These are phyloP conservation scores for Lytechinus variegatus DNA, from an alignment of 35 echinoderm and acorn worm genomes.

Conservation along the genomic window DNA sequence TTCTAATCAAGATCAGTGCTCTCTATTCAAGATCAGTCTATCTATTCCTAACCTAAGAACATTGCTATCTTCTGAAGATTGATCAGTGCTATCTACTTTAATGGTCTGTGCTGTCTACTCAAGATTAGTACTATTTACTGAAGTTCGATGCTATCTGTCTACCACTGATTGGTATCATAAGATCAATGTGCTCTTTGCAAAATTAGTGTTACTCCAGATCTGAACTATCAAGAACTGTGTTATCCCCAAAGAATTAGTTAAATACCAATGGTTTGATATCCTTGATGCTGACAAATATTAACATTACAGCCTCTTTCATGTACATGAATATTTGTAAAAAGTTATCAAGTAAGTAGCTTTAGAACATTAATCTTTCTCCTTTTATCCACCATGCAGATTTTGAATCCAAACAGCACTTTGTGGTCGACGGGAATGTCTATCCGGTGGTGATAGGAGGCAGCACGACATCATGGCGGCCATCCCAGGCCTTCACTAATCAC, in stretches of 20 bases:
- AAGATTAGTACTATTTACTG: too few relatives aligned
- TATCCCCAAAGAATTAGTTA: not conserved
- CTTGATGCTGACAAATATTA: too few relatives aligned
- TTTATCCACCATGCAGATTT: slow-evolving; percentile 9
- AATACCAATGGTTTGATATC: too few relatives aligned
- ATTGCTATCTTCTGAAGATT: too few relatives aligned
- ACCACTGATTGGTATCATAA: not conserved
- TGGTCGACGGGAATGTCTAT: slow-evolving; percentile 14
- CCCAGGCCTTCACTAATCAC: slow-evolving; percentile 35
- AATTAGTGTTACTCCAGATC: not conserved
- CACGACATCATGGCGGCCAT: slow-evolving; percentile 45
- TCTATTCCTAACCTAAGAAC: not conserved
- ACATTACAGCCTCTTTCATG: not conserved
- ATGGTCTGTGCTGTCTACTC: too few relatives aligned
- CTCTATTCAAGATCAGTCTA: not conserved
- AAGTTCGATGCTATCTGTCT: not conserved
- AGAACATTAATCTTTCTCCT: not conserved
- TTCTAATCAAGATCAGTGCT: not conserved
- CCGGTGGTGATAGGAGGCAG: slow-evolving; percentile 30
- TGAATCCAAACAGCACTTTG: slow-evolving; percentile 39
- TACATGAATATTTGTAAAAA: too few relatives aligned
- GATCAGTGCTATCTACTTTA: too few relatives aligned
- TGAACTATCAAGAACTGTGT: not conserved
- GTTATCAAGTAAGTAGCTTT: too few relatives aligned
- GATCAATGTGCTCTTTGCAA: not conserved